Evolutionary conservation across 2,888 invertebrate genomes (phyloP).

Genomic region (Himalopsyche anomala): DNA sequence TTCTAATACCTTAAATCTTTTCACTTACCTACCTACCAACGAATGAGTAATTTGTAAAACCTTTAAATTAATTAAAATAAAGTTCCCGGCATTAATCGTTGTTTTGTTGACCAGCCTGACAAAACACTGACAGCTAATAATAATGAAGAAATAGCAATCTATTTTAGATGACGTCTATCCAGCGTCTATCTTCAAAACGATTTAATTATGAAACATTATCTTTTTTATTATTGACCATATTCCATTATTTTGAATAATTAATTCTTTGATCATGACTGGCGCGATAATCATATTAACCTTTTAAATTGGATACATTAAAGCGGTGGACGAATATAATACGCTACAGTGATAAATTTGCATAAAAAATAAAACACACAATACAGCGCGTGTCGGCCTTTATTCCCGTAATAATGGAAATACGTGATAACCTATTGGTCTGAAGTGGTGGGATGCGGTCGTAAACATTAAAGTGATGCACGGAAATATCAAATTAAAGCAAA

Average conservation of each 20-base stretch:
- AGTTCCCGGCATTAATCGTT: no score
- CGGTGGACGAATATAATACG: constrained; percentile 13
- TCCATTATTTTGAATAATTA: not conserved
- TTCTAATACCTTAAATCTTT: no score
- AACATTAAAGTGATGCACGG: constrained; percentile 8
- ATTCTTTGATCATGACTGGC: constrained; percentile 11
- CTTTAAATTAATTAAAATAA: no score
- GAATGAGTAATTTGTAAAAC: no score
- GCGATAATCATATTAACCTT: constrained; percentile 16
- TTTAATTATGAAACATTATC: not conserved
- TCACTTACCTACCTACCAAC: no score
- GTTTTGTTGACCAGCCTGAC: no score
- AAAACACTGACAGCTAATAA: no score
- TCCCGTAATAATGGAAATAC: constrained; percentile 5
- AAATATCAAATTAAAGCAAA: constrained; percentile 26
- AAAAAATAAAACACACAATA: not conserved
- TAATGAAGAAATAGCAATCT: no score
- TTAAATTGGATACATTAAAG: constrained; percentile 22
- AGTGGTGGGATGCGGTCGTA: constrained; percentile 9
- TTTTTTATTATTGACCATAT: not conserved
- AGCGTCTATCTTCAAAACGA: no score
- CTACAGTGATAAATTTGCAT: constrained; percentile 29
- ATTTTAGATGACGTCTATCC: no score
- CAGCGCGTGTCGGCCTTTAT: constrained; percentile 10
- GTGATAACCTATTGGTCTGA: not conserved